Evolutionary conservation across 2,797 vertebrate species (phyloP), one percentile per base, ranked within the genome.

Genomic region (Enoplosus armatus): DNA sequence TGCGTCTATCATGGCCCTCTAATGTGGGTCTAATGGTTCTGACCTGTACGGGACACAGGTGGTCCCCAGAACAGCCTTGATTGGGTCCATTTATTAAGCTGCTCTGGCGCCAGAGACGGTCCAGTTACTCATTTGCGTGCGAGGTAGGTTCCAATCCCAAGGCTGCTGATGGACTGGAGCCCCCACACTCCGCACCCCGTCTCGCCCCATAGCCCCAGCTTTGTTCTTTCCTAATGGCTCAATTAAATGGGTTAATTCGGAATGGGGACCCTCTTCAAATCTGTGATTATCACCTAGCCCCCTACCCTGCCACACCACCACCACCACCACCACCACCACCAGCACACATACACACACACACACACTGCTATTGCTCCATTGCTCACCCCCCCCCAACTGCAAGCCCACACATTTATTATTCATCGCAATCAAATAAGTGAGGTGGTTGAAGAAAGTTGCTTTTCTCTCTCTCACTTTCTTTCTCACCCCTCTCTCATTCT

Each of bases 401-500:
- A 93, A 87, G 82, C 95, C 61, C 85, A 80, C 88, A 89, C 96
- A 97, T 98, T 97, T 98, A 98, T 99, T 98, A 98, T 98, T 98
- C 97, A 98, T 97, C 95, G 95, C 97, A 98, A 98, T 98, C 97
- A 98, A 98, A 99, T 97, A 97, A 97, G 96, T 96, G 96, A 94
- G 96, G 96, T 95, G 96, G 95, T 95, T 96, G 95, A 94, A 96
- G 97, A 97, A 98, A 98, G 97, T 97, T 98, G 96, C 96, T 90
- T 92, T 65, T 84, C 85, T 77, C 81, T 88, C 86, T 77, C 84
- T 74, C 76, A 55, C 78, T 87, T 64, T 80, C 81, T 82, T 77
- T 85, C 76, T 83, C 59, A 79, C 74, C 81, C 84, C 78, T 54
- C 77, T 75, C 80, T 87, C 82, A 47, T 75, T 89, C 81, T 83